A percentile compares a stretch with the other conserved stretches of the same genome.
Evolutionary conservation across 2,113 vertebrate species (phyloP).

Genomic region (Amblyornis subalaris): DNA sequence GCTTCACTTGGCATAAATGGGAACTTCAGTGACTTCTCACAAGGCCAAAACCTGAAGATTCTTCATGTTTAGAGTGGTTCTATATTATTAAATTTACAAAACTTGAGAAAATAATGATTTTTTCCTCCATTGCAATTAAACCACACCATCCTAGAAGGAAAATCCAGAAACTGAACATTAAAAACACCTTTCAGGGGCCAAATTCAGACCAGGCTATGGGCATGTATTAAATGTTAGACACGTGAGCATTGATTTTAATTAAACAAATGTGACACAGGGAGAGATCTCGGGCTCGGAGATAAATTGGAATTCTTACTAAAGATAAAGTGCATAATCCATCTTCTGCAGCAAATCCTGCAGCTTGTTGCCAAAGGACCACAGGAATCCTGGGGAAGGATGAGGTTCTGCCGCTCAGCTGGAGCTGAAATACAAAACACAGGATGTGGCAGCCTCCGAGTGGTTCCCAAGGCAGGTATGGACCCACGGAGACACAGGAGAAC

Average conservation of each 20-base stretch:
- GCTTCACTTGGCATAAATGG: not conserved
- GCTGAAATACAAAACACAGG: not conserved
- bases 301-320: not conserved
- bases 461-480: not conserved
- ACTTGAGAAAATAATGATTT: not conserved
- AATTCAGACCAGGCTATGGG: not conserved
- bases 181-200: not conserved
- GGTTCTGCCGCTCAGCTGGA: not conserved
- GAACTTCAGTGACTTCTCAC: not conserved
- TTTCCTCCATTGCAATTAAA: not conserved
- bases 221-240: not conserved
- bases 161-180: not conserved
- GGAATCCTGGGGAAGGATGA: not conserved
- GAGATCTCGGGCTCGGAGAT: not conserved
- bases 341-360: not conserved
- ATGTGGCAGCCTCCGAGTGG: not conserved
- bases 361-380: not conserved
- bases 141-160: not conserved
- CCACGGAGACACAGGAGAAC: not conserved
- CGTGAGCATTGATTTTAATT: not conserved
- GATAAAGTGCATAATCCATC: not conserved
- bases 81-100: not conserved
- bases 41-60: not conserved
- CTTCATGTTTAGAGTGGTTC: not conserved
- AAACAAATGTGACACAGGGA: not conserved